A percentile compares a stretch with the other conserved stretches of the same genome.
Evolutionary conservation across 1,140 invertebrate genomes (phyloP).

Genomic region (Choristoneura fumiferana): DNA sequence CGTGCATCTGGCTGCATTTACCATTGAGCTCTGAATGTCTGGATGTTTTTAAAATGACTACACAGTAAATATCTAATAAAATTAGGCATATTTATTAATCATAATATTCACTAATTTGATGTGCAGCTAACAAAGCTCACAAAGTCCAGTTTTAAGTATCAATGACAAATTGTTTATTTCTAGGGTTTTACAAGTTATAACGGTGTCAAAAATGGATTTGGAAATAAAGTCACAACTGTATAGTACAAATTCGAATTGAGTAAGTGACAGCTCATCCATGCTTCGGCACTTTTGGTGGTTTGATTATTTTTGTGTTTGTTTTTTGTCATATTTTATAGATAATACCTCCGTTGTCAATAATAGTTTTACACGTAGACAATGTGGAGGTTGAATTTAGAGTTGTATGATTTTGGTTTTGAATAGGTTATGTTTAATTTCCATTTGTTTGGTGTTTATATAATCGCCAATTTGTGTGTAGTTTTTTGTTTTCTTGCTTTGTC

Average conservation of each 20-base stretch:
- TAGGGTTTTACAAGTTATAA: slow-evolving; percentile 78
- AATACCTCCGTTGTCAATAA: neutral
- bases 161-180: slow-evolving; percentile 47
- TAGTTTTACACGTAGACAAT: neutral
- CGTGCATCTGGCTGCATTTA: too few relatives aligned
- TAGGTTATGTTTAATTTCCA: slow-evolving; percentile 4
- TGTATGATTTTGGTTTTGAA: neutral
- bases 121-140: too few relatives aligned
- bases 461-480: neutral
- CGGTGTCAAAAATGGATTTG: slow-evolving; percentile 70
- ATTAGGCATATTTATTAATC: too few relatives aligned
- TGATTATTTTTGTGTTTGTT: slow-evolving; percentile 20
- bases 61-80: too few relatives aligned
- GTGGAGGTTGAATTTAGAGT: neutral
- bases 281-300: slow-evolving; percentile 29
- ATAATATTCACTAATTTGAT: too few relatives aligned
- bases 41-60: too few relatives aligned
- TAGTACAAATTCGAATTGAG: slow-evolving; percentile 62
- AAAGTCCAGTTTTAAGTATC: slow-evolving; percentile 20
- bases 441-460: slow-evolving; percentile 20
- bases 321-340: neutral
- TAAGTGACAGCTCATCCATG: slow-evolving; percentile 53
- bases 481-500: neutral
- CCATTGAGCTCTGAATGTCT: too few relatives aligned
- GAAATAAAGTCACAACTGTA: slow-evolving; percentile 72